These are phyloP conservation scores for Dinocampus coccinellae DNA, from an alignment of 2,888 invertebrate species.

Conservation along the genomic window DNA sequence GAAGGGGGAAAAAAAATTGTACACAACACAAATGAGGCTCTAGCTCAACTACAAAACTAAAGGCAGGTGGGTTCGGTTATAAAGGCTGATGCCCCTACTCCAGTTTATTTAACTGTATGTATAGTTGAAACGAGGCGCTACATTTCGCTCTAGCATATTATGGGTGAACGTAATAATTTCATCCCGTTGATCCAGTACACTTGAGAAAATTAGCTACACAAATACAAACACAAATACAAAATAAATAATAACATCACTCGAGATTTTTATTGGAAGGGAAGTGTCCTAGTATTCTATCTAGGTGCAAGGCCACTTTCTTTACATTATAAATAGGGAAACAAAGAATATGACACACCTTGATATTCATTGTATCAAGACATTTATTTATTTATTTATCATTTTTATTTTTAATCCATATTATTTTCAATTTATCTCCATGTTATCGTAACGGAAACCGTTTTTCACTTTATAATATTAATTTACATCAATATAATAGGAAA, in stretches of 20 bases:
- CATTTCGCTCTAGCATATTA: slow-evolving; percentile 40
- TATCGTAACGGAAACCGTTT: slow-evolving; percentile 6
- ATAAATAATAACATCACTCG: slow-evolving; percentile 13
- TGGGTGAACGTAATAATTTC: slow-evolving; percentile 51
- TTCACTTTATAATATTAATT: background rate
- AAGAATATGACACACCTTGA: background rate
- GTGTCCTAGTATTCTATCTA: background rate
- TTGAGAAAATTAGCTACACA: slow-evolving; percentile 25
- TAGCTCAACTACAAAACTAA: slow-evolving; percentile 62
- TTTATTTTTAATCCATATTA: background rate
- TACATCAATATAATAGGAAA: slow-evolving; percentile 3
- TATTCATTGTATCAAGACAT: no score
- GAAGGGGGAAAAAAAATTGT: slow-evolving; percentile 30
- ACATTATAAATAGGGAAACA: slow-evolving; percentile 38
- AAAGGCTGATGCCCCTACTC: slow-evolving; percentile 65
- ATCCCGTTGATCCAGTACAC: slow-evolving; percentile 35
- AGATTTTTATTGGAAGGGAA: slow-evolving; percentile 42
- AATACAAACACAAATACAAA: background rate
- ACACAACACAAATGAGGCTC: slow-evolving; percentile 54
- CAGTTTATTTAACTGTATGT: slow-evolving; percentile 30
- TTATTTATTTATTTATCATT: no score
- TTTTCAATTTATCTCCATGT: no score
- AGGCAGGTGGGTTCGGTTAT: slow-evolving; percentile 60
- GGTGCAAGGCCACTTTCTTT: slow-evolving; percentile 50
- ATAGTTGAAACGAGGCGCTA: slow-evolving; percentile 22